Evolutionary conservation across 2,888 invertebrate species (phyloP), one percentile per base, ranked within the genome.

Genomic region (Catocala nupta): DNA sequence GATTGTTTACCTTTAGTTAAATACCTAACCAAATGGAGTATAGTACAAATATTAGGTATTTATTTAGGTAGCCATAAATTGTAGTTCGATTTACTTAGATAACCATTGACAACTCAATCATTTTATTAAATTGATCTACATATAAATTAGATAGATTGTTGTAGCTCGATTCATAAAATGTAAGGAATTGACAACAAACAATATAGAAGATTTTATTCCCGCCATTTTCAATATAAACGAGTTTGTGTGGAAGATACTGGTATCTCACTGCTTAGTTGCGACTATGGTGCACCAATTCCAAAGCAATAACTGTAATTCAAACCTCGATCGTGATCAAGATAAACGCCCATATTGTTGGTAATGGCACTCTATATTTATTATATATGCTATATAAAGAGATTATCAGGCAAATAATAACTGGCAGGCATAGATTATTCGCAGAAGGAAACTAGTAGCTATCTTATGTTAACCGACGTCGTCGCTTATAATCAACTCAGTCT

Each of bases 71-170:
- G 43, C 44, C n/a, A 43, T 25, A 12, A 13, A 34, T 10, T 36
- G 11, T 3, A 16, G 45, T 39, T 39, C 45, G 39, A 48, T 48
- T 34, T n/a, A n/a, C n/a, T n/a, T 16, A 45, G 68, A 73, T 75
- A 71, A 73, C 66, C 68, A 49, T 10, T 44, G 13, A 25, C 34
- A 54, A 54, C 60, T 57, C 49, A 55, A 55, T 57, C 49, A 51
- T 47, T 12, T 61, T 52, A 68, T 63, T 74, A 56, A 75, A 71
- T 77, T 61, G 48, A 47, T 45, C 51, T 52, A 62, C 33, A 49
- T 49, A 61, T 49, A 45, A 59, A 63, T 68, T 43, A 48, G 42
- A 16, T 50, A n/a, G 5, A 47, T 4, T 47, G 36, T 39, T 0
- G 2, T 1, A 9, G 10, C 43, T 43, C 43, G 10, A 7, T 45